Percentiles rank a stretch among this genome's conserved stretches.
Evolutionary conservation across 92 coral and sea anemone genomes (phyloP).

Genomic region (Bergia sp.): DNA sequence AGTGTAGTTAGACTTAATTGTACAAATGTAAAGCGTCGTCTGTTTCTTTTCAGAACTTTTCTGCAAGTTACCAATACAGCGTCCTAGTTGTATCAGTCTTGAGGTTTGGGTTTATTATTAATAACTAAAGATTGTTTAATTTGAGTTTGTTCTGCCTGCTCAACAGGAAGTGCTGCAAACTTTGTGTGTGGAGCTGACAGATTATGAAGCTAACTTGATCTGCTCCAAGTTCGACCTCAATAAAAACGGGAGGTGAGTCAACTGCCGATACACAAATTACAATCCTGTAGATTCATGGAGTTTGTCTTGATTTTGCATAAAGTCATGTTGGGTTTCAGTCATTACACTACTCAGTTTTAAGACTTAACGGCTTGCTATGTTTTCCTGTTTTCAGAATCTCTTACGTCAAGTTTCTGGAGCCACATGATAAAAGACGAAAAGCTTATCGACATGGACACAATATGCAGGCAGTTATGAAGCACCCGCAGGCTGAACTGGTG

Average conservation of each 20-base stretch:
- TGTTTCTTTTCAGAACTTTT: too few species aligned
- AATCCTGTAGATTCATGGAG: neutral
- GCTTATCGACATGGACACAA: constrained; percentile 86
- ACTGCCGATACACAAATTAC: neutral
- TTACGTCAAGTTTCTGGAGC: constrained; percentile 89
- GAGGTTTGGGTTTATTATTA: neutral
- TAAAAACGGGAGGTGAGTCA: constrained; percentile 82
- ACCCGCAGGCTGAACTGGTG: constrained; percentile 86
- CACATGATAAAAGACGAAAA: constrained; percentile 82
- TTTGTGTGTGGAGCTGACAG: constrained; percentile 86
- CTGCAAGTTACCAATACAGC: too few species aligned
- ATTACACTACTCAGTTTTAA: neutral
- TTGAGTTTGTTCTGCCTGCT: neutral
- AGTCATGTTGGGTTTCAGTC: neutral
- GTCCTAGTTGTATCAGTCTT: neutral
- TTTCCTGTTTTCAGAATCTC: constrained; percentile 61
- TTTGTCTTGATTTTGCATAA: neutral
- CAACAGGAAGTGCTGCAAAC: constrained; percentile 85
- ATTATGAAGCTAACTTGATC: constrained; percentile 78
- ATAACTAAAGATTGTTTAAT: neutral
- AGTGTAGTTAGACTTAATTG: too few species aligned
- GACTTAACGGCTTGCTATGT: neutral
- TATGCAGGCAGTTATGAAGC: constrained; percentile 93
- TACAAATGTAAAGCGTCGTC: too few species aligned
- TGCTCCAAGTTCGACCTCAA: constrained; percentile 89